Evolutionary conservation across 2,797 vertebrate species (phyloP).

Genomic region (Psittacula echo): DNA sequence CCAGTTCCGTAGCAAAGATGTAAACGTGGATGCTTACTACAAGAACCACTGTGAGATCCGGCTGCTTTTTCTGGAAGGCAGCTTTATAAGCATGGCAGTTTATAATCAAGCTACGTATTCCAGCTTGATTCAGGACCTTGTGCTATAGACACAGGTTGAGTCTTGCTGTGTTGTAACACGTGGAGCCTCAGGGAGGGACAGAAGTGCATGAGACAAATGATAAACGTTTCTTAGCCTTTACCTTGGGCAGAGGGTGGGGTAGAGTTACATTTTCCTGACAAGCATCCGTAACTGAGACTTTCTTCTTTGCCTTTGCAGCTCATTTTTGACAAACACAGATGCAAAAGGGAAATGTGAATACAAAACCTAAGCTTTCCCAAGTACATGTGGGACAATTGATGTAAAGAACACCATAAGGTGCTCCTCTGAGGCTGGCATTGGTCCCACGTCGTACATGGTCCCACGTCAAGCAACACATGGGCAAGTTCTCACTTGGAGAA

Average conservation of each 20-base stretch:
- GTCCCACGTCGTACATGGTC: background rate
- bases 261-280: background rate
- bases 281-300: background rate
- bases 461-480: rapidly evolving
- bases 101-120: background rate
- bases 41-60: background rate
- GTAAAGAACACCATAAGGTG: rapidly evolving
- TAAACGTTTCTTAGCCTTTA: background rate
- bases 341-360: background rate
- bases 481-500: background rate
- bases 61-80: background rate
- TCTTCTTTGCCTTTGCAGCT: background rate
- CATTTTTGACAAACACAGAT: background rate
- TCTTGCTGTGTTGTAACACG: background rate
- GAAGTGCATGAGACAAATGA: background rate
- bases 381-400: background rate
- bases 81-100: background rate
- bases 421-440: background rate
- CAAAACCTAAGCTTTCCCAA: background rate
- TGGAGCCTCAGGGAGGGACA: background rate
- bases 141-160: background rate
- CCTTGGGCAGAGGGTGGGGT: background rate
- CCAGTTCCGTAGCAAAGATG: background rate
- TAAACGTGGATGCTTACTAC: background rate
- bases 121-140: background rate